Percentiles rank a stretch among this genome's conserved stretches.
These are phyloP conservation scores for Chelon auratus DNA, from an alignment of 2,797 vertebrate genomes.

Conservation along the genomic window DNA sequence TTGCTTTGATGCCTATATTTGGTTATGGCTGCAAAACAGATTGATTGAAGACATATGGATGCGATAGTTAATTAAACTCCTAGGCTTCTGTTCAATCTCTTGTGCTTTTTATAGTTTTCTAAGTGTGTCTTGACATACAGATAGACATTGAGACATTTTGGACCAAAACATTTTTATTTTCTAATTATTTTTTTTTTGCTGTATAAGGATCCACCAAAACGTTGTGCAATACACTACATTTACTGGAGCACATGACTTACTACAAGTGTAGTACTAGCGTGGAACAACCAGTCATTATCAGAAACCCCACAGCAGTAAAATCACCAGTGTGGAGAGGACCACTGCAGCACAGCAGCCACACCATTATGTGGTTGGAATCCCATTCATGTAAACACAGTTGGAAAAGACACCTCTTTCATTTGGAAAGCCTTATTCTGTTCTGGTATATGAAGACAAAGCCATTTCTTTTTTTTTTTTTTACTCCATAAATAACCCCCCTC, in stretches of 20 bases:
- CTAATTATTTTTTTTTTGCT: too few relatives aligned
- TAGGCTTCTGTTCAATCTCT: conserved; percentile 21
- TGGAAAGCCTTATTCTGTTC: conserved; percentile 39
- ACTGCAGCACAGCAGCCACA: conserved; percentile 52
- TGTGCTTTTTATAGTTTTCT: conserved; percentile 4
- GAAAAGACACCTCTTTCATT: conserved; percentile 60
- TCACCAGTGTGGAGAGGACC: conserved; percentile 55
- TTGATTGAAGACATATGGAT: conserved; percentile 52
- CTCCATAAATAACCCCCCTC: conserved; percentile 33
- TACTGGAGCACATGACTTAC: conserved; percentile 30
- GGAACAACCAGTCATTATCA: conserved; percentile 68
- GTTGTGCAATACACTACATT: conserved; percentile 19
- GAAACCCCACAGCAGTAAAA: conserved; percentile 62
- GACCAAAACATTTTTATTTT: not conserved
- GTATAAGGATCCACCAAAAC: conserved; percentile 1
- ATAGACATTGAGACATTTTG: not conserved
- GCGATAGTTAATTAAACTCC: conserved; percentile 35
- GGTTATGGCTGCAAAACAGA: conserved; percentile 31
- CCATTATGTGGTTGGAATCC: conserved; percentile 62
- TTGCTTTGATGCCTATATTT: conserved; percentile 31
- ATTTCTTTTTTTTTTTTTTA: conserved; percentile 5
- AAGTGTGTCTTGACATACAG: not conserved
- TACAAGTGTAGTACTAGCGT: conserved; percentile 26
- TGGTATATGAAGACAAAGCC: conserved; percentile 42
- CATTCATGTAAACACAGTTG: conserved; percentile 60